A percentile compares a stretch with the other conserved stretches of the same genome.
Evolutionary conservation across 1,140 invertebrate species (phyloP).

Genomic region (Hesperophylax magnus): DNA sequence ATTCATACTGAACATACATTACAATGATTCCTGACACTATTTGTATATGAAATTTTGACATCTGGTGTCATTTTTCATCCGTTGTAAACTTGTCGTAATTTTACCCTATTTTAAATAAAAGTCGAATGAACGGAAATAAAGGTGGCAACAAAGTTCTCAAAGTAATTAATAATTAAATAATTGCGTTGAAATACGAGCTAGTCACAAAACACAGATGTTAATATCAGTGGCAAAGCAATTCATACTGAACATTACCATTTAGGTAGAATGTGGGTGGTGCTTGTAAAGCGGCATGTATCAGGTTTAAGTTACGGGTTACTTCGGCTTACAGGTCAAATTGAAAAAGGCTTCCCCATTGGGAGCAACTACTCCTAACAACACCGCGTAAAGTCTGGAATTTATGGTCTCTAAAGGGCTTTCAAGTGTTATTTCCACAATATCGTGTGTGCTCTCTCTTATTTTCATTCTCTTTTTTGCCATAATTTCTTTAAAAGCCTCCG

Average conservation of each 20-base stretch:
- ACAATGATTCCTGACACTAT: too few relatives aligned
- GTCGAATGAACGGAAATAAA: too few relatives aligned
- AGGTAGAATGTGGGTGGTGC: neutral
- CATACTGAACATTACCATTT: neutral
- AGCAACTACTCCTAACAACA: neutral
- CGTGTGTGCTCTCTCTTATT: conserved; percentile 1
- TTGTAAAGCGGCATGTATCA: neutral
- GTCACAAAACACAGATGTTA: too few relatives aligned
- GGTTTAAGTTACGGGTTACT: neutral
- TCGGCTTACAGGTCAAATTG: conserved; percentile 14
- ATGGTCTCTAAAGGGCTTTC: conserved; percentile 11
- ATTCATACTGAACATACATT: too few relatives aligned
- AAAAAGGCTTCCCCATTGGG: conserved; percentile 10
- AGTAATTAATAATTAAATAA: too few relatives aligned
- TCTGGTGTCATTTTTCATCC: too few relatives aligned
- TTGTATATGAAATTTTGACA: too few relatives aligned
- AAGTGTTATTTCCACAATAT: conserved; percentile 31
- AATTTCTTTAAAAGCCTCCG: neutral
- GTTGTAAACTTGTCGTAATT: too few relatives aligned
- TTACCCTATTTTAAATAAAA: too few relatives aligned
- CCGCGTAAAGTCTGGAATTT: conserved; percentile 2
- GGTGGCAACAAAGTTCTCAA: too few relatives aligned
- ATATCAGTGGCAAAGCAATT: too few relatives aligned
- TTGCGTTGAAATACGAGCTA: too few relatives aligned
- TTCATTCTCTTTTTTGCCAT: neutral